Base-by-base conservation (phyloP, 2,888 invertebrate genomes). In the Xylocampa areola region DNA sequence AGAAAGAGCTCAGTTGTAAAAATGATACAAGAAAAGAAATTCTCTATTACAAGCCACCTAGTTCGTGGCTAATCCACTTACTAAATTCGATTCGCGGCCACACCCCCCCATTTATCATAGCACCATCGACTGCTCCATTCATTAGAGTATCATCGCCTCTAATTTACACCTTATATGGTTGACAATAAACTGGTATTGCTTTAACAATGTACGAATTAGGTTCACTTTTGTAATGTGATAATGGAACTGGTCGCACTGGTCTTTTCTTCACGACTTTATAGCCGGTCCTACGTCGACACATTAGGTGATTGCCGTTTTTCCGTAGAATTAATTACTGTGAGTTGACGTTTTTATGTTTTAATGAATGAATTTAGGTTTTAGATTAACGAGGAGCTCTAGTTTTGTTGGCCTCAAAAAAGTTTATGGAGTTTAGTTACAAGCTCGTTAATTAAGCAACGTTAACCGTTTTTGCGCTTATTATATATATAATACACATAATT, bases 31-130 rank as follows among this genome's bases (percentile, higher is more conserved):
- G 44, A 32, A 14, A 25, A 2, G n/a, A n/a, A n/a, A n/a, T n/a
- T n/a, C 33, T 23, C 16, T 25, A 19, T 33, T n/a, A 11, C n/a
- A 14, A n/a, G 32, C 13, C 11, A 21, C 14, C 47, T 69, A 65
- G 76, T 79, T 73, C 72, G 67, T 62, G 72, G 80, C 77, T 87
- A 90, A 91, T 91, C 88, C 87, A 90, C 85, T 91, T 86, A 85
- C 78, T 67, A 57, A 54, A 60, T 79, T 80, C 79, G 77, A 86
- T 79, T 84, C 81, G 75, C 72, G 75, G 76, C 89, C 91, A 81
- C 92, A 73, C 91, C 91, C 83, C n/a, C 71, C 73, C 87, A 88
- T 91, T 89, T 86, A 84, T 91, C 90, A 91, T 88, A 81, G 69
- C 71, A 76, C 74, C 81, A 81, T 81, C 75, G 66, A 70, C 66